Evolutionary conservation across 2,113 vertebrate species (phyloP).

Genomic region (Typhlomys cinereus): DNA sequence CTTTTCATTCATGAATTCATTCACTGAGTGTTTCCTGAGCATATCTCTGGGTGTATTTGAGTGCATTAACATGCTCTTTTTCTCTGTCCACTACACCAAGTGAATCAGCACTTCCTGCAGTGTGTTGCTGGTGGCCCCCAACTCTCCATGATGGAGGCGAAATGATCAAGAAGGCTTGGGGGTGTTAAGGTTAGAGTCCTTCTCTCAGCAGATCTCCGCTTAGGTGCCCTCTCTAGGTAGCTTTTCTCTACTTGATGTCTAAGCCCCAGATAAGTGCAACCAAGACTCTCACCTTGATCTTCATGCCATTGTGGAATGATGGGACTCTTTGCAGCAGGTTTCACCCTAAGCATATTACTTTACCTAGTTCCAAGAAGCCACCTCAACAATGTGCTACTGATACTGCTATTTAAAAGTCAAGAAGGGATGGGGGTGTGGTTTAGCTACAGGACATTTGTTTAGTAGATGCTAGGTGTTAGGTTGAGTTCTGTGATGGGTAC

Average conservation of each 20-base stretch:
- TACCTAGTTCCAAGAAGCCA: neutral
- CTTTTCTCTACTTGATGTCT: neutral
- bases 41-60: neutral
- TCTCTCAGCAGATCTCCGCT: neutral
- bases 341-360: neutral
- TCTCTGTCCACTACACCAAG: neutral
- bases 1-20: slow-evolving; percentile 47
- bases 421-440: neutral
- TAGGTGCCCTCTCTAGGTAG: neutral
- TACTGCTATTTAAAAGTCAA: neutral
- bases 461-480: neutral
- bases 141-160: neutral
- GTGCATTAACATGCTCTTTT: slow-evolving; percentile 10
- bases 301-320: neutral
- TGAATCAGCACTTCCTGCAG: neutral
- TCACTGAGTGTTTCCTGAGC: neutral
- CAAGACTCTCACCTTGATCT: neutral
- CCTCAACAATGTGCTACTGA: slow-evolving; percentile 2
- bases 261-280: neutral
- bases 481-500: no score
- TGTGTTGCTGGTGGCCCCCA: slow-evolving; percentile 14
- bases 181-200: neutral
- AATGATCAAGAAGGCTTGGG: neutral
- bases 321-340: no score
- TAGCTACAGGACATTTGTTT: neutral